These are phyloP conservation scores for Falco rusticolus DNA, from an alignment of 2,797 vertebrate species.

Conservation along the genomic window DNA sequence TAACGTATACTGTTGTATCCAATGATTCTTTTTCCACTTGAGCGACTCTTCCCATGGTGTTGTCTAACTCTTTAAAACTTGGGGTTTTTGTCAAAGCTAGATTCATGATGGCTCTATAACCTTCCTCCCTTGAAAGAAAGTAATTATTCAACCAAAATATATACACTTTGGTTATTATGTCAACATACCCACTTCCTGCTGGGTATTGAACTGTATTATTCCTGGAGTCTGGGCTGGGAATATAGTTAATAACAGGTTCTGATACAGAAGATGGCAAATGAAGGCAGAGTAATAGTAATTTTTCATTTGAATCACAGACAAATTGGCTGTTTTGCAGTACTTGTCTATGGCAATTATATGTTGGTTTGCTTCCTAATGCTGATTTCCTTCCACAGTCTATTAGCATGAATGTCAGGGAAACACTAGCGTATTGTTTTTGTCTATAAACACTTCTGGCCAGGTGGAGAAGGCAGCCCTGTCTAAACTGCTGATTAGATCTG, in stretches of 20 bases:
- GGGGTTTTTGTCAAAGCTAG: background rate
- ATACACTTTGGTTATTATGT: background rate
- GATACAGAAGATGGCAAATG: slow-evolving; percentile 24
- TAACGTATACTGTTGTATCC: background rate
- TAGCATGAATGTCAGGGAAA: slow-evolving; percentile 19
- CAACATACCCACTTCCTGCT: slow-evolving; percentile 24
- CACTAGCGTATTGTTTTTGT: background rate
- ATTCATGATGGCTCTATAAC: background rate
- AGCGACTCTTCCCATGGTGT: background rate
- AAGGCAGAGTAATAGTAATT: slow-evolving; percentile 62
- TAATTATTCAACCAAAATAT: slow-evolving; percentile 1
- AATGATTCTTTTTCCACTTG: background rate
- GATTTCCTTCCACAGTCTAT: slow-evolving; percentile 44
- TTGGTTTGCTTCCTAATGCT: slow-evolving; percentile 46
- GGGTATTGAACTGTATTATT: slow-evolving; percentile 27
- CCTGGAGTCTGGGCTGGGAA: slow-evolving; percentile 7
- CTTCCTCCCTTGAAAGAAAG: background rate
- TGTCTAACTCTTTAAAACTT: background rate
- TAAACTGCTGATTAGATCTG: background rate
- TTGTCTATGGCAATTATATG: slow-evolving; percentile 52
- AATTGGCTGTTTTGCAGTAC: slow-evolving; percentile 68
- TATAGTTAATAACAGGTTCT: slow-evolving; percentile 41
- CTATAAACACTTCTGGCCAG: slow-evolving; percentile 1
- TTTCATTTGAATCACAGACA: slow-evolving; percentile 57
- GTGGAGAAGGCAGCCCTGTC: background rate